Base-by-base conservation (phyloP, 2,113 vertebrate species). In the Aythya baeri region DNA sequence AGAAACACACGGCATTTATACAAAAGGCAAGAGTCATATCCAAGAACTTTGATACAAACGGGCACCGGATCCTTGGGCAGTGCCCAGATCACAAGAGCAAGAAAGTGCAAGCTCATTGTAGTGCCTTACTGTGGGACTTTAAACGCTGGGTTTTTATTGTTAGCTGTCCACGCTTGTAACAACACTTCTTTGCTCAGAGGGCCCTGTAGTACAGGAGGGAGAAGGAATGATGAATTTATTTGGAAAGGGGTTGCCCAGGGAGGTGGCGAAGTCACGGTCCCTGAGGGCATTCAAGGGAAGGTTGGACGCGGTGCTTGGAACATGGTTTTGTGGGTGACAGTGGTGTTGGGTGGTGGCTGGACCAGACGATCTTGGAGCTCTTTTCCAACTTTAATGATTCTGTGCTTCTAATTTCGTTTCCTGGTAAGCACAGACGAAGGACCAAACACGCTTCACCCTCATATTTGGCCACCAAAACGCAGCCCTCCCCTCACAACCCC, bases 91-190 rank as follows among this genome's bases (percentile, higher is more conserved):
- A 27, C 1, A 36, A 13, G 31, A 52, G 41, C 4, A 58, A 38
- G 6, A 5, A 4, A 61, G 18, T 1, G 3, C 12, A 3, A 44
- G 17, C 13, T 43, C 2, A 0, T 13, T 16, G 1, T 34, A 38
- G 31, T 31, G n/a, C 31, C 11, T 59, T 27, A 4, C 22, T 20
- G 17, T 5, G 36, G 11, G 36, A 79, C 66, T 82, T 78, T 27
- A 72, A 63, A 75, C 23, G 2, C 50, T 26, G n/a, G 25, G 8
- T 26, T 86, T 84, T 74, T 10, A 18, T 14, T 9, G 7, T 38
- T 46, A 32, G 18, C 46, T 52, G 6, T 0, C 4, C 34, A 8
- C 1, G 1, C 32, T 38, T 54, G 23, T 46, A 17, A 25, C 41
- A 15, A 3, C 5, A 2, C 11, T 2, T 25, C 32, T 38, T n/a